Evolutionary conservation across 2,888 invertebrate species (phyloP).

Genomic region (Lutraria lutraria): DNA sequence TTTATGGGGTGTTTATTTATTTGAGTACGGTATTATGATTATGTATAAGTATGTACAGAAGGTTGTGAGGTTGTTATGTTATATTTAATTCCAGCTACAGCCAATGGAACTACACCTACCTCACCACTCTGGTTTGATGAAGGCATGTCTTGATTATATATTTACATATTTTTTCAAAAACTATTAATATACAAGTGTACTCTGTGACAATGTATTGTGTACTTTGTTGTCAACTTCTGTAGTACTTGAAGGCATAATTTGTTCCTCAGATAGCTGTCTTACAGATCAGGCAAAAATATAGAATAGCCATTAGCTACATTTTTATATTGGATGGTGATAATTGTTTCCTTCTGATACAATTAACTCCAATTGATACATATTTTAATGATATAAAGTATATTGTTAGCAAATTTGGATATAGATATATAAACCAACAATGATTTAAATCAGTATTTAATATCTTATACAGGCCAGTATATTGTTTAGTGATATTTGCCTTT

Average conservation of each 20-base stretch:
- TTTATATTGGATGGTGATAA: not conserved
- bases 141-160: conserved; percentile 65
- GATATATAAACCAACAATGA: no score
- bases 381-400: not conserved
- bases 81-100: conserved; percentile 49
- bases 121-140: conserved; percentile 69
- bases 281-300: not conserved
- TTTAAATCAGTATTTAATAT: no score
- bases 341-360: not conserved
- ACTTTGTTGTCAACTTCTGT: not conserved
- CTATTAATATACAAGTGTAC: conserved; percentile 13
- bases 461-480: no score
- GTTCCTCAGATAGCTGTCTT: not conserved
- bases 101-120: conserved; percentile 52
- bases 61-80: not conserved
- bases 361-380: not conserved
- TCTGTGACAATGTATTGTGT: conserved; percentile 24
- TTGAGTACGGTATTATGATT: not conserved
- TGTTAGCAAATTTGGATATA: no score
- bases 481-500: no score
- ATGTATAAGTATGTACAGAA: not conserved
- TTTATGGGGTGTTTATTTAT: not conserved
- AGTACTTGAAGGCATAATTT: conserved; percentile 20
- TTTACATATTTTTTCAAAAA: not conserved
- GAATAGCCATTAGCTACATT: not conserved